phyloP scores from a whole-genome alignment of 2,113 vertebrate genomes.

The Probosciger aterrimus region DNA sequence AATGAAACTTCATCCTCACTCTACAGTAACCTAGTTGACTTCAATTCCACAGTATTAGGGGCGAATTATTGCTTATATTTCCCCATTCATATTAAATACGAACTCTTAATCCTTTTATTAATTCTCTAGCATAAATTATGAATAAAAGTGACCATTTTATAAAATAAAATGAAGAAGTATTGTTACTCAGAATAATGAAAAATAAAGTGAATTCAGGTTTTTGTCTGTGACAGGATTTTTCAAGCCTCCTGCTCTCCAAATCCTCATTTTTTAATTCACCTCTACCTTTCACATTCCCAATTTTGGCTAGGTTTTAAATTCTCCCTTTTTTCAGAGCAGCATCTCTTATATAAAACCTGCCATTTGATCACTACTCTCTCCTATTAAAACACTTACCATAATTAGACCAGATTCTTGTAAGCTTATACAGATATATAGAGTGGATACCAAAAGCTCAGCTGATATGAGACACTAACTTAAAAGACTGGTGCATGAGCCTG shows the following conservation, averaged over 20 bases:
- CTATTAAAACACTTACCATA: background rate
- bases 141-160: background rate
- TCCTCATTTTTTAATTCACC: background rate
- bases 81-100: background rate
- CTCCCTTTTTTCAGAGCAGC: background rate
- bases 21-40: background rate
- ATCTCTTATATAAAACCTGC: background rate
- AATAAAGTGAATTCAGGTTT: background rate
- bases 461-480: background rate
- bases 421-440: background rate
- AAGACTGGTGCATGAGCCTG: background rate
- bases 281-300: background rate
- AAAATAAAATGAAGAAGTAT: background rate
- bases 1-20: constrained; percentile 9
- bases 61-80: background rate
- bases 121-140: background rate
- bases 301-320: background rate
- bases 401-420: background rate
- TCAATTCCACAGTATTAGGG: background rate
- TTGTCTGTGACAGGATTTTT: background rate
- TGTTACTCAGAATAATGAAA: background rate
- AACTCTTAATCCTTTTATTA: background rate
- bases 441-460: background rate
- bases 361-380: background rate
- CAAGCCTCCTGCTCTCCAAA: background rate